phyloP scores from a whole-genome alignment of 2,888 invertebrate species.

The Parthenolecanium corni region DNA sequence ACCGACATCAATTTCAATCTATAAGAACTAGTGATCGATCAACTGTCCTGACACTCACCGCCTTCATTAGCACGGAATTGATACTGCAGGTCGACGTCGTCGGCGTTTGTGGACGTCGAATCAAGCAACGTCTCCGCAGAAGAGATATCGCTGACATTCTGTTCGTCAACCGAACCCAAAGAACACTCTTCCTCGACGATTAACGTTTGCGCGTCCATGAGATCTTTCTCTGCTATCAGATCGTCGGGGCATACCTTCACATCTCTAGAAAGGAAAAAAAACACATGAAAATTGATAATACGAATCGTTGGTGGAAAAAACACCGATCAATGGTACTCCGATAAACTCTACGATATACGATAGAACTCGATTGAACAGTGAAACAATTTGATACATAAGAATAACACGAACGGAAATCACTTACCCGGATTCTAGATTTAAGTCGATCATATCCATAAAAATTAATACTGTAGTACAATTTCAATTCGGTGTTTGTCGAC shows the following conservation, averaged over 20 bases:
- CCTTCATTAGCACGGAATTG: slow-evolving; percentile 29
- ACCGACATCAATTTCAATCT: neutral
- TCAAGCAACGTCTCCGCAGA: slow-evolving; percentile 5
- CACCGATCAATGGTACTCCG: neutral
- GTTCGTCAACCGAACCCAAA: slow-evolving; percentile 42
- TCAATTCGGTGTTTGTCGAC: too few relatives aligned
- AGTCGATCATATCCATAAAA: slow-evolving; percentile 25
- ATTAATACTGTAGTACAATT: too few relatives aligned
- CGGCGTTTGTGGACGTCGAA: neutral
- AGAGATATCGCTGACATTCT: slow-evolving; percentile 41
- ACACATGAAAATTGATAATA: neutral
- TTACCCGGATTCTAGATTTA: slow-evolving; percentile 20
- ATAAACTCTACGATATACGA: neutral
- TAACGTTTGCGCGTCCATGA: slow-evolving; percentile 34
- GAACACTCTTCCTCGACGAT: slow-evolving; percentile 42
- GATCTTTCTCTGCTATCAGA: slow-evolving; percentile 21
- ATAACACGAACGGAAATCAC: too few relatives aligned
- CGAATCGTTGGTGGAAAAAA: neutral
- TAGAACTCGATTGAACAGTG: too few relatives aligned
- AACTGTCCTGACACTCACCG: neutral
- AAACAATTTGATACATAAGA: too few relatives aligned
- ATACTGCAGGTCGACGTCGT: slow-evolving; percentile 30
- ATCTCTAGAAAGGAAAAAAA: neutral
- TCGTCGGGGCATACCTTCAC: slow-evolving; percentile 18
- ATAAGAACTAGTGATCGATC: neutral